Evolutionary conservation across 2,797 vertebrate genomes (phyloP).

Genomic region (Tapera naevia): DNA sequence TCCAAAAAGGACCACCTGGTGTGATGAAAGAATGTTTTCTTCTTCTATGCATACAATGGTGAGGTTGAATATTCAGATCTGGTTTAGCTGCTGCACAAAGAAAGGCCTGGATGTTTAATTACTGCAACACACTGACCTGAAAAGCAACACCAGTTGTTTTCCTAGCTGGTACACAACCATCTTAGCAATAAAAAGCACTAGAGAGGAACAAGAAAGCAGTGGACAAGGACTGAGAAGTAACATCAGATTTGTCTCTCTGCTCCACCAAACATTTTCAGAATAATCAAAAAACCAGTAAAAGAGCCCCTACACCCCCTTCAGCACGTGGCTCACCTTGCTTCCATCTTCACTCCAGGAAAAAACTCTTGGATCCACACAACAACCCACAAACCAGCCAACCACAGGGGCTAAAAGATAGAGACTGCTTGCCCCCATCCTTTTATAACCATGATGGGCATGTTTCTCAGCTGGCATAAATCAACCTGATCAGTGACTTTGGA

Average conservation of each 20-base stretch:
- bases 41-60: constrained; percentile 52
- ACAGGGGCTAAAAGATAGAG: rapidly evolving
- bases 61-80: constrained; percentile 3
- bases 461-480: not conserved
- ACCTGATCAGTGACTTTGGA: not conserved
- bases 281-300: not conserved
- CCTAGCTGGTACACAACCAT: not conserved
- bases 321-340: not conserved
- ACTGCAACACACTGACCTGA: not conserved
- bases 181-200: not conserved
- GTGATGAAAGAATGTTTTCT: constrained; percentile 50
- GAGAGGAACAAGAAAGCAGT: not conserved
- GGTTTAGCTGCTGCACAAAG: not conserved
- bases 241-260: not conserved
- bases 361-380: rapidly evolving
- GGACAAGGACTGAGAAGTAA: not conserved
- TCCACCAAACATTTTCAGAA: not conserved
- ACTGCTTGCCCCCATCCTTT: rapidly evolving
- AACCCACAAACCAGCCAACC: rapidly evolving
- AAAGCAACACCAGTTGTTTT: not conserved
- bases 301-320: not conserved
- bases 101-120: constrained; percentile 16
- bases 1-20: constrained; percentile 14
- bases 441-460: rapidly evolving
- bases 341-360: not conserved